Percentiles rank a stretch among this genome's conserved stretches.
Conservation (phyloP, 1,140 invertebrate genomes). For the Bradynema listronoti region DNA sequence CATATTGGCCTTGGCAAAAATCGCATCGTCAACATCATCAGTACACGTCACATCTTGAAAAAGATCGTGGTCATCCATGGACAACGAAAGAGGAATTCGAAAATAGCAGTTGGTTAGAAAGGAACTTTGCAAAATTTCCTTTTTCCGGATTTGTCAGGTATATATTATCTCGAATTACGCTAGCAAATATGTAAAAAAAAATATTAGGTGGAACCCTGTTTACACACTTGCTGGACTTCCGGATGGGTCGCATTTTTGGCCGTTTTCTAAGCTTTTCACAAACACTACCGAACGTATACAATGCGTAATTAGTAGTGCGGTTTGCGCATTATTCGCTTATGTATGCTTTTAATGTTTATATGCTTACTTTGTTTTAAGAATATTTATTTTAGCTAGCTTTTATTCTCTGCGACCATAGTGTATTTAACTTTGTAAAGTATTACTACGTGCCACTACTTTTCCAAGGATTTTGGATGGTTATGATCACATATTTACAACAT, state of each 20-base stretch:
- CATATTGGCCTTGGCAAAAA: slow-evolving; percentile 54
- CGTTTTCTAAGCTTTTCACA: slow-evolving; percentile 42
- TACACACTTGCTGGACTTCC: slow-evolving; percentile 53
- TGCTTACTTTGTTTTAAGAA: slow-evolving; percentile 18
- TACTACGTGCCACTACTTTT: slow-evolving; percentile 59
- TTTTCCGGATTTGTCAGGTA: slow-evolving; percentile 40
- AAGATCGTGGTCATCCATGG: slow-evolving; percentile 55
- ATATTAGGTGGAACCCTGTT: slow-evolving; percentile 50
- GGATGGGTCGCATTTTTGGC: slow-evolving; percentile 55
- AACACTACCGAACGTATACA: slow-evolving; percentile 49
- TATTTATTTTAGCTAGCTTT: slow-evolving; percentile 47
- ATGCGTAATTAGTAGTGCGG: slow-evolving; percentile 41
- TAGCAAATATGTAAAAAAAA: slow-evolving; percentile 5
- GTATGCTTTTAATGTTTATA: slow-evolving; percentile 29
- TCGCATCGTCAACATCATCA: slow-evolving; percentile 54
- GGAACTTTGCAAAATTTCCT: slow-evolving; percentile 48
- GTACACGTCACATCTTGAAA: slow-evolving; percentile 47
- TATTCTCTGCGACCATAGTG: slow-evolving; percentile 38
- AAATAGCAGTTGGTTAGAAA: slow-evolving; percentile 21
- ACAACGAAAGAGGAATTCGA: slow-evolving; percentile 42
- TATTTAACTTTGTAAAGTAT: slow-evolving; percentile 55
- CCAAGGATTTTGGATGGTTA: slow-evolving; percentile 55
- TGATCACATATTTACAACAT: slow-evolving; percentile 61
- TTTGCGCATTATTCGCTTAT: slow-evolving; percentile 35
- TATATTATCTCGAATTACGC: not conserved